These are phyloP conservation scores for Cyprinodon diabolis DNA, from an alignment of 2,797 vertebrate genomes.

Conservation along the genomic window DNA sequence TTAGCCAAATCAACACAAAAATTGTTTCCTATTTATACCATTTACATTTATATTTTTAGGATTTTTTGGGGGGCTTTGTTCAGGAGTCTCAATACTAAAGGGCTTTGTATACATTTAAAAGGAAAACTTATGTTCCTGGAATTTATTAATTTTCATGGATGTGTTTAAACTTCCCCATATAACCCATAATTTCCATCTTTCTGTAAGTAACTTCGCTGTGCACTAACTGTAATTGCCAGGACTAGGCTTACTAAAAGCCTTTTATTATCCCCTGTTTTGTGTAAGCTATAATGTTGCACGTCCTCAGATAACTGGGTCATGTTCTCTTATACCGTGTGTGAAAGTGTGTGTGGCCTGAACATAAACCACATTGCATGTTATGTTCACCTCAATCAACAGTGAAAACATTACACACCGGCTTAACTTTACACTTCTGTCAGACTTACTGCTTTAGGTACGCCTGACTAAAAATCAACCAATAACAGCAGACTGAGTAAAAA, in stretches of 20 bases:
- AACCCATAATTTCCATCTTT: slow-evolving; percentile 51
- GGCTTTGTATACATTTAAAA: neutral
- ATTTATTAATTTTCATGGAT: slow-evolving; percentile 35
- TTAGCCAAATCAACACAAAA: neutral
- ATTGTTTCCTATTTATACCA: neutral
- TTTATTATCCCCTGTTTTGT: slow-evolving; percentile 58
- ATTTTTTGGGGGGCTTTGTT: neutral
- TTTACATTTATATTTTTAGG: neutral
- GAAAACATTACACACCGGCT: slow-evolving; percentile 49
- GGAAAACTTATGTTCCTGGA: slow-evolving; percentile 21
- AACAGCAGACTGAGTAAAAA: slow-evolving; percentile 9
- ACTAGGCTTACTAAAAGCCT: slow-evolving; percentile 54
- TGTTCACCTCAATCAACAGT: slow-evolving; percentile 58
- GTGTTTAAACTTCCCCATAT: slow-evolving; percentile 37
- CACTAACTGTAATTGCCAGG: slow-evolving; percentile 46
- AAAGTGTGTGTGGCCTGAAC: slow-evolving; percentile 51
- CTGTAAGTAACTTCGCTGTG: slow-evolving; percentile 44
- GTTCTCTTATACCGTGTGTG: slow-evolving; percentile 62
- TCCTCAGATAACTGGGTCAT: slow-evolving; percentile 72
- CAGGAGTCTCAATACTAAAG: neutral
- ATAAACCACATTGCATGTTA: slow-evolving; percentile 66
- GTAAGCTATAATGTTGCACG: slow-evolving; percentile 57
- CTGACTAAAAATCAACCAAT: slow-evolving; percentile 32
- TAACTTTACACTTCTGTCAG: slow-evolving; percentile 15
- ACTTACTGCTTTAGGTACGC: slow-evolving; percentile 30